Evolutionary conservation across 1,140 invertebrate genomes (phyloP).

Genomic region (Polyergus mexicanus): DNA sequence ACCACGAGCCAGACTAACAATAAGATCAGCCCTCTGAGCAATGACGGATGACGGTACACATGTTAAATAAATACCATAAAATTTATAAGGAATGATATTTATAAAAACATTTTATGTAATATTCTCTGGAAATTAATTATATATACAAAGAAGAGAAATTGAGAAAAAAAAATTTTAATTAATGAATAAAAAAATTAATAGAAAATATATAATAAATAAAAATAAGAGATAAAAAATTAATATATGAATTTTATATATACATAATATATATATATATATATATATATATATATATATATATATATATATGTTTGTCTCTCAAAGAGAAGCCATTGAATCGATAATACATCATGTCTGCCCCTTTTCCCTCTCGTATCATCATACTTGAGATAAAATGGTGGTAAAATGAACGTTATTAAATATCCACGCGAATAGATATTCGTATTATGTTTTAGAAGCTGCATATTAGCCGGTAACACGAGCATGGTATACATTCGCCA

Average conservation of each 20-base stretch:
- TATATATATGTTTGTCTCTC: too few relatives aligned
- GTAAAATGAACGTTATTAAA: slow-evolving; percentile 4
- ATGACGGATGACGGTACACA: not conserved
- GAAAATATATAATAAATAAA: not conserved
- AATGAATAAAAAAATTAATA: not conserved
- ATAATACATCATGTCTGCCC: not conserved
- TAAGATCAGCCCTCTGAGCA: not conserved
- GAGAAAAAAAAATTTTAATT: not conserved
- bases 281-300: too few relatives aligned
- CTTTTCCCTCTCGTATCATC: not conserved
- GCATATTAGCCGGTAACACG: slow-evolving; percentile 20
- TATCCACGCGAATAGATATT: not conserved
- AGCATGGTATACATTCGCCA: slow-evolving; percentile 18
- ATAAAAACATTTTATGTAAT: not conserved
- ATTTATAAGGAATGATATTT: slow-evolving; percentile 7
- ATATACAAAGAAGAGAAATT: too few relatives aligned
- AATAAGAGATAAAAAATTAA: not conserved
- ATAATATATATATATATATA: too few relatives aligned
- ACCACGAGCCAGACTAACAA: not conserved
- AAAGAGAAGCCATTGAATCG: not conserved
- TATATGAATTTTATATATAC: not conserved
- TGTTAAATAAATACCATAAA: not conserved
- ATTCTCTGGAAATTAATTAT: not conserved
- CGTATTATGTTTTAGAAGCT: not conserved
- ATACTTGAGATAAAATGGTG: not conserved